Base-by-base conservation (phyloP, 2,113 vertebrate species). In the Acanthisitta chloris region DNA sequence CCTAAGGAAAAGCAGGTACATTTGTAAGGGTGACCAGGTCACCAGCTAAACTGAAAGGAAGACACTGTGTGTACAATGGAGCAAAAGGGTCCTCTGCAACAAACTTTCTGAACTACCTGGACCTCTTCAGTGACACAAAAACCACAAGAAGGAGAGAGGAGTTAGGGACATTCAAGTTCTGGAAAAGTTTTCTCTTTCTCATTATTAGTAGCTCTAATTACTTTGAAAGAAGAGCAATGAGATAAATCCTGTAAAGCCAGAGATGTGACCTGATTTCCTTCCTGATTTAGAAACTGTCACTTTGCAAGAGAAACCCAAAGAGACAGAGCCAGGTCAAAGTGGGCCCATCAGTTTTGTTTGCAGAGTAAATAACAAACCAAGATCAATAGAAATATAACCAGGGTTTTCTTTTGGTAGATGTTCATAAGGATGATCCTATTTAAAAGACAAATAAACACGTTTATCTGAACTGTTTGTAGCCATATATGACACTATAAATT, bases 141-240 rank as follows among this genome's bases (percentile, higher is more conserved):
- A 94, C 54, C 8, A 1, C 46, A 67, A 69, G 80, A 71, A 96
- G 96, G 93, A 95, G 90, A 97, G 69, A 92, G 42, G 70, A 67
- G 90, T 94, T 91, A 96, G 94, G 92, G 89, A 95, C 92, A 95
- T 94, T 84, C 67, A 91, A 86, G 81, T 83, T 93, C 74, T 92
- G 86, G 61, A 94, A 95, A 94, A 97, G 91, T 97, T 96, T 96
- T 93, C 81, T 94, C 91, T 92, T 82, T 84, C 92, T 97, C 93
- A 94, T 97, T 96, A 97, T 97, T 97, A 97, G 91, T 54, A 86
- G 84, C 88, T 97, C 96, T 97, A 97, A 97, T 97, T 97, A 96
- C 95, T 97, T 96, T 89, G 95, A 96, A 96, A 96, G 93, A 96
- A 96, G 95, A 96, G 92, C 95, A 96, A 90, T 86, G 96, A 97